Evolutionary conservation across 1,140 invertebrate species (phyloP).

Genomic region (Caenorhabditis briggsae): DNA sequence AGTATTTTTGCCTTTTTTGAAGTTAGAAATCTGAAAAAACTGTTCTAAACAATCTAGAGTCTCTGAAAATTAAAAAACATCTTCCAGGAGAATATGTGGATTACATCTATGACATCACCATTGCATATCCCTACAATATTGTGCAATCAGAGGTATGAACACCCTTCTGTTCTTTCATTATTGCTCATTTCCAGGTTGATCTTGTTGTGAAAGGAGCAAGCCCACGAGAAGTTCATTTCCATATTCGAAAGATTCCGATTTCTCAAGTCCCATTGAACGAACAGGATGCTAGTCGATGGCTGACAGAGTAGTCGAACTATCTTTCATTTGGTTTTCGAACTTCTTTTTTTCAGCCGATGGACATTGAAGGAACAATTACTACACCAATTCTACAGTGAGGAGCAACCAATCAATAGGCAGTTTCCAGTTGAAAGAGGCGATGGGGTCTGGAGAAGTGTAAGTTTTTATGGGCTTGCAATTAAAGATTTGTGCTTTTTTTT

Average conservation of each 20-base stretch:
- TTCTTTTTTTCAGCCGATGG: slow-evolving; percentile 69
- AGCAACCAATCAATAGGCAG: slow-evolving; percentile 63
- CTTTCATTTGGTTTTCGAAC: background rate
- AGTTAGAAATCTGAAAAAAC: background rate
- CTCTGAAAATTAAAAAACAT: background rate
- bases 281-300: slow-evolving; percentile 70
- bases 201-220: slow-evolving; percentile 72
- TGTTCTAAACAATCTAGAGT: too few relatives aligned
- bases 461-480: background rate
- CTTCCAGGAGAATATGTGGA: slow-evolving; percentile 81
- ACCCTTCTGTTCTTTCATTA: slow-evolving; percentile 74
- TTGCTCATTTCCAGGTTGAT: slow-evolving; percentile 60
- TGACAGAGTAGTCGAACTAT: slow-evolving; percentile 65
- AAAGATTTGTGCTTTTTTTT: background rate
- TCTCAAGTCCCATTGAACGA: slow-evolving; percentile 70
- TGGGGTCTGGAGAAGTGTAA: slow-evolving; percentile 67
- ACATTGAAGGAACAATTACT: slow-evolving; percentile 71
- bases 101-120: slow-evolving; percentile 86
- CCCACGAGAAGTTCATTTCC: slow-evolving; percentile 74
- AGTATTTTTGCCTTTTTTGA: slow-evolving; percentile 20
- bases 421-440: slow-evolving; percentile 67
- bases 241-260: slow-evolving; percentile 70
- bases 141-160: slow-evolving; percentile 83
- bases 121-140: slow-evolving; percentile 84
- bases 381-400: slow-evolving; percentile 71